These are phyloP conservation scores for Mesocentrotus franciscanus DNA, from an alignment of 53 echinoderm and acorn worm genomes.

Conservation along the genomic window DNA sequence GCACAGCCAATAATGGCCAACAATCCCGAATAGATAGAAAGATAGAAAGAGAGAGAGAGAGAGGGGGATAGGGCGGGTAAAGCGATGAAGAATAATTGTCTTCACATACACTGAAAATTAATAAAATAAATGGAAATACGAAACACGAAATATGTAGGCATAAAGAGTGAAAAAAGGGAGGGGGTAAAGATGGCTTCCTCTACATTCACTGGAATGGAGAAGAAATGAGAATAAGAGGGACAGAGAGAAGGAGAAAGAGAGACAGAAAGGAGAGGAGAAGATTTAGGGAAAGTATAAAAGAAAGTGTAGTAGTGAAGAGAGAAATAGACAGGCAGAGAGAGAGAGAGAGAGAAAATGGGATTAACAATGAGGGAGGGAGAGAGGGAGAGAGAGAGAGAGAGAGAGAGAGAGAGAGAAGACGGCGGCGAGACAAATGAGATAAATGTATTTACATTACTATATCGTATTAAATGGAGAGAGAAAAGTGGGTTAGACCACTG, in stretches of 20 bases:
- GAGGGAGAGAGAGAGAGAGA: not conserved
- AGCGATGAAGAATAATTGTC: no score
- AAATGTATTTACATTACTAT: constrained; percentile 7
- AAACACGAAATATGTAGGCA: no score
- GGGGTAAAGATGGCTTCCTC: no score
- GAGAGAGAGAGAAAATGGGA: not conserved
- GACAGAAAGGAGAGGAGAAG: not conserved
- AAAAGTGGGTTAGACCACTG: not conserved
- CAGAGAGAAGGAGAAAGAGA: not conserved
- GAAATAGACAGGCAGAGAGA: not conserved
- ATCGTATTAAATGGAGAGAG: not conserved
- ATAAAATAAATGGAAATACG: no score
- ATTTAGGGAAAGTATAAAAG: no score
- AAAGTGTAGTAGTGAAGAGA: no score
- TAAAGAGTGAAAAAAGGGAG: no score
- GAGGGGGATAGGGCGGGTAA: no score
- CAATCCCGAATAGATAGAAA: not conserved
- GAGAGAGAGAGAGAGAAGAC: not conserved
- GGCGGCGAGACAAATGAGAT: not conserved
- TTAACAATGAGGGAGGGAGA: not conserved
- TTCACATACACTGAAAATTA: no score
- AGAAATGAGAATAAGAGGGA: no score
- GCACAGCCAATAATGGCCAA: not conserved
- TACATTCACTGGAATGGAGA: no score
- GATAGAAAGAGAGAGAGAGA: no score